These are phyloP conservation scores for Sesia apiformis DNA, from an alignment of 2,888 invertebrate genomes.

Conservation along the genomic window DNA sequence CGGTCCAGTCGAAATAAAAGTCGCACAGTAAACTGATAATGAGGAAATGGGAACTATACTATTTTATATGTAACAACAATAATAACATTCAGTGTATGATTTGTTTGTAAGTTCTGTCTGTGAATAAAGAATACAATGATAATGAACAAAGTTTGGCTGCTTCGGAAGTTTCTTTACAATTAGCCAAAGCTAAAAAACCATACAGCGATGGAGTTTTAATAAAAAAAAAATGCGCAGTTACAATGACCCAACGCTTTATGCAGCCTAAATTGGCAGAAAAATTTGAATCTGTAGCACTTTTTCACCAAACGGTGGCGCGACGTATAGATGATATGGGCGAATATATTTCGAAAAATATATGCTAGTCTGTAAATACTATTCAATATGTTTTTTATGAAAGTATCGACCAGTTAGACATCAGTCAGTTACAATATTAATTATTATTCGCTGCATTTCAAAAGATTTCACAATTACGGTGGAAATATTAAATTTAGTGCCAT, in stretches of 20 bases:
- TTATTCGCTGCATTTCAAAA: too few species aligned
- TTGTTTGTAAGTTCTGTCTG: slow-evolving; percentile 1
- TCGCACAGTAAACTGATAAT: too few species aligned
- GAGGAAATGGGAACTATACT: slow-evolving; percentile 3
- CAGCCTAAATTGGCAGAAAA: not conserved
- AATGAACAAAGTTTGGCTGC: slow-evolving; percentile 2
- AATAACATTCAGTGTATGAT: slow-evolving; percentile 2
- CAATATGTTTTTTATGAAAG: too few species aligned
- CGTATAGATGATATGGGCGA: too few species aligned
- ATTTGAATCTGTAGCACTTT: not conserved
- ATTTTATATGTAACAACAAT: slow-evolving; percentile 1
- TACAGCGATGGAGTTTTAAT: not conserved
- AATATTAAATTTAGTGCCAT: too few species aligned
- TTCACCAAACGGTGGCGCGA: not conserved
- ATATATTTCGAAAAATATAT: too few species aligned
- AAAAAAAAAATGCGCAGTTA: not conserved
- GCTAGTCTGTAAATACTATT: too few species aligned
- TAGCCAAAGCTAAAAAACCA: not conserved
- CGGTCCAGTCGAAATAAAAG: too few species aligned
- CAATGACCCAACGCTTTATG: not conserved
- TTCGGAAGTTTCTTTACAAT: slow-evolving; percentile 2
- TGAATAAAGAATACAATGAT: slow-evolving; percentile 1
- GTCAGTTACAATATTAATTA: too few species aligned
- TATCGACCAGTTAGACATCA: too few species aligned
- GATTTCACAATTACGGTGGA: too few species aligned